phyloP scores from a whole-genome alignment of 2,797 vertebrate species.

The Nannoperca obscura region DNA sequence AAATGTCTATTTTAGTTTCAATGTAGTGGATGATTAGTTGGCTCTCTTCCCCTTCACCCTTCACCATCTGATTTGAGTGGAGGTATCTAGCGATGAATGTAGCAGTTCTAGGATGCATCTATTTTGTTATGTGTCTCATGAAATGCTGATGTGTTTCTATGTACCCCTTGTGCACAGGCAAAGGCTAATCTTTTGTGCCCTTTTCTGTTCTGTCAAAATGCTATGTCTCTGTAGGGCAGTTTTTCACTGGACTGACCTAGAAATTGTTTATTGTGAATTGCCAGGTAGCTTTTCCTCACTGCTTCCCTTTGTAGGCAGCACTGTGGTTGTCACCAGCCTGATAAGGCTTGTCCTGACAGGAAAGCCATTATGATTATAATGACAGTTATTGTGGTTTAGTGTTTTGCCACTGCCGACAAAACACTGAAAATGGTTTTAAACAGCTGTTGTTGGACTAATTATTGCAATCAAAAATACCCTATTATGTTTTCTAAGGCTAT shows the following conservation, averaged over 20 bases:
- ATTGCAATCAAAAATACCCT: constrained; percentile 72
- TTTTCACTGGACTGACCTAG: constrained; percentile 64
- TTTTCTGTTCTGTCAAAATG: constrained; percentile 66
- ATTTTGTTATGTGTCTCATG: constrained; percentile 55
- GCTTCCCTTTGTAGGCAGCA: constrained; percentile 46
- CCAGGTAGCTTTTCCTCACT: constrained; percentile 41
- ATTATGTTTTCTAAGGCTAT: constrained; percentile 69
- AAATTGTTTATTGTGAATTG: constrained; percentile 56
- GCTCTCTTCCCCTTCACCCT: constrained; percentile 37
- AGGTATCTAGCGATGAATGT: constrained; percentile 57
- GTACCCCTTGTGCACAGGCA: constrained; percentile 37
- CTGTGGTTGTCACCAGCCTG: constrained; percentile 65
- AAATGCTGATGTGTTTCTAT: constrained; percentile 46
- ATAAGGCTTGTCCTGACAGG: constrained; percentile 73
- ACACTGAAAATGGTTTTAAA: constrained; percentile 72
- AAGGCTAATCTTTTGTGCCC: constrained; percentile 57
- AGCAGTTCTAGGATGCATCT: constrained; percentile 50
- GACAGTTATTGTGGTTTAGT: constrained; percentile 75
- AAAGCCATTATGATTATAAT: constrained; percentile 78
- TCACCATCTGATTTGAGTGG: constrained; percentile 48
- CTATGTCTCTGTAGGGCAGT: constrained; percentile 49
- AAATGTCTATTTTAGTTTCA: constrained; percentile 32
- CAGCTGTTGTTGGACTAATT: constrained; percentile 72
- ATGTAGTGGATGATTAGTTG: constrained; percentile 24
- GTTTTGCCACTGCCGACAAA: constrained; percentile 70